These are phyloP conservation scores for Diloba caeruleocephala DNA, from an alignment of 2,888 invertebrate genomes.

Conservation along the genomic window DNA sequence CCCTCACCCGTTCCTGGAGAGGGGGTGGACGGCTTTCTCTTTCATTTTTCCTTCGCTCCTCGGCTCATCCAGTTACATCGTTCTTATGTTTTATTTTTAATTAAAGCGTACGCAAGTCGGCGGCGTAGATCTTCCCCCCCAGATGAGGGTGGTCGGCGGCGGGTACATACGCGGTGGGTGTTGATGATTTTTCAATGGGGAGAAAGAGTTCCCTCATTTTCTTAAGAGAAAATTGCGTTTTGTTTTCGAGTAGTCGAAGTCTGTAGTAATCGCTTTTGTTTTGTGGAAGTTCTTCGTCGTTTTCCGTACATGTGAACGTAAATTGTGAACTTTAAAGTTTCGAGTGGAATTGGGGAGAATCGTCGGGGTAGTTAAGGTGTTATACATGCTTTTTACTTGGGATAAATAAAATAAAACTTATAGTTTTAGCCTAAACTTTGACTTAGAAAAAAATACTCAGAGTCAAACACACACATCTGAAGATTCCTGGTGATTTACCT, in stretches of 20 bases:
- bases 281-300: slow-evolving; percentile 79
- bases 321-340: slow-evolving; percentile 87
- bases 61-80: slow-evolving; percentile 90
- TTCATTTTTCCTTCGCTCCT: slow-evolving; percentile 89
- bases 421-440: too few species aligned
- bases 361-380: slow-evolving; percentile 74
- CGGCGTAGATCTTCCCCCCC: slow-evolving; percentile 86
- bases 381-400: slow-evolving; percentile 58
- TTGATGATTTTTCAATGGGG: slow-evolving; percentile 90
- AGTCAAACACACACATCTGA: slow-evolving; percentile 1
- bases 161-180: slow-evolving; percentile 87
- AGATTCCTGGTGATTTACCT: slow-evolving; percentile 7
- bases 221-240: slow-evolving; percentile 90
- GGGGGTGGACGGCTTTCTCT: slow-evolving; percentile 88
- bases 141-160: slow-evolving; percentile 63
- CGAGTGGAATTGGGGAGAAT: slow-evolving; percentile 75
- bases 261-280: slow-evolving; percentile 89
- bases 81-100: slow-evolving; percentile 90
- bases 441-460: slow-evolving; percentile 5
- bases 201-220: slow-evolving; percentile 90
- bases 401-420: slow-evolving; percentile 58
- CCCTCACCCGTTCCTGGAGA: slow-evolving; percentile 63
- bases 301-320: slow-evolving; percentile 83
- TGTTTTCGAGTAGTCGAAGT: slow-evolving; percentile 89
- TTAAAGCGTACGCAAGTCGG: slow-evolving; percentile 90